These are phyloP conservation scores for Hydrozoanthus gracilis DNA, from an alignment of 92 coral and sea anemone species.

Conservation along the genomic window DNA sequence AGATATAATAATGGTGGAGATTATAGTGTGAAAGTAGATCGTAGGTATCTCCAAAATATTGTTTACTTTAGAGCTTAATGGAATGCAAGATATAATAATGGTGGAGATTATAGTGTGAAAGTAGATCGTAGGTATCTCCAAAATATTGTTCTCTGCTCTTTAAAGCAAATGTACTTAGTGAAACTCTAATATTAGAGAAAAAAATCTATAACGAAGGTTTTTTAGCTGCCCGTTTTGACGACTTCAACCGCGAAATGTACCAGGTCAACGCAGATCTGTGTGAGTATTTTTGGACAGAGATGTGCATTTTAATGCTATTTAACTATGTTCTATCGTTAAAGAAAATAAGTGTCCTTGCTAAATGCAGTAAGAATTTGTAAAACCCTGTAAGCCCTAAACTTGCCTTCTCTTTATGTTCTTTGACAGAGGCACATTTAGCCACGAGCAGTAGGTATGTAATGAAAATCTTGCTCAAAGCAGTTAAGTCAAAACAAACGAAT, in stretches of 20 bases:
- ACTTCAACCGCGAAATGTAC: background rate
- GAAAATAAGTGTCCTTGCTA: no score
- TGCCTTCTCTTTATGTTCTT: no score
- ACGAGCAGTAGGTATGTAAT: no score
- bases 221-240: background rate
- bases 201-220: background rate
- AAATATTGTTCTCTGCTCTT: background rate
- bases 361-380: background rate
- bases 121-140: background rate
- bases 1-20: conserved; percentile 33
- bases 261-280: conserved; percentile 34
- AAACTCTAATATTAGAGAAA: no score
- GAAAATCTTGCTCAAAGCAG: background rate
- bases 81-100: conserved; percentile 32
- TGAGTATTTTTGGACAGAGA: conserved; percentile 11
- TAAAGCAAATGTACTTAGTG: background rate
- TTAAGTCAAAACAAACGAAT: background rate
- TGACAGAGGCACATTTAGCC: no score
- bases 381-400: background rate
- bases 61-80: conserved; percentile 37
- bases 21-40: conserved; percentile 17
- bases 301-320: background rate
- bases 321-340: no score
- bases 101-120: conserved; percentile 36
- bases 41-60: background rate